These are phyloP conservation scores for Epirrhoe tristata DNA, from an alignment of 2,888 invertebrate species.

Conservation along the genomic window DNA sequence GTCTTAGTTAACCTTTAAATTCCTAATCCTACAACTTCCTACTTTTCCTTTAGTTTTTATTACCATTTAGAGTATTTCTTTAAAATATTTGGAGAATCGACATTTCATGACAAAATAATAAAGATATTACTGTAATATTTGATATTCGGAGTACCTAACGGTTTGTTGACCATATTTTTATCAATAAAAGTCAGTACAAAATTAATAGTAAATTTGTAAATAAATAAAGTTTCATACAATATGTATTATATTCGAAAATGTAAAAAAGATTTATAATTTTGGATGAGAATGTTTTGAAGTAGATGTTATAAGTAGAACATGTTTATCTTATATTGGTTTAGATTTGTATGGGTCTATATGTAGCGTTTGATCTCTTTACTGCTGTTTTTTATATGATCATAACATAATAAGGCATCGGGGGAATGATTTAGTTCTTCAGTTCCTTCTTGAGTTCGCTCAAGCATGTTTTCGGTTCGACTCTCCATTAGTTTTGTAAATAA, in stretches of 20 bases:
- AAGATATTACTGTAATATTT: not conserved
- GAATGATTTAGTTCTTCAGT: too few species aligned
- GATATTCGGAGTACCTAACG: slow-evolving; percentile 11
- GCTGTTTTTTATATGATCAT: not conserved
- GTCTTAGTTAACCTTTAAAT: too few species aligned
- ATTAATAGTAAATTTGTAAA: slow-evolving; percentile 22
- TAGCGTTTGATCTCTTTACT: not conserved
- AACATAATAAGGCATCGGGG: too few species aligned
- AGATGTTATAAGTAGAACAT: slow-evolving; percentile 10
- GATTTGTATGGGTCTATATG: not conserved
- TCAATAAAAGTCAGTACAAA: slow-evolving; percentile 30
- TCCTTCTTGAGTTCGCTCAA: too few species aligned
- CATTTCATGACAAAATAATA: not conserved
- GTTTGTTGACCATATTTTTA: slow-evolving; percentile 33
- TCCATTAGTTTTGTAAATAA: too few species aligned
- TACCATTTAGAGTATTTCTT: not conserved
- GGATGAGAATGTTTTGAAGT: slow-evolving; percentile 22
- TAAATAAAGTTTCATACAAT: slow-evolving; percentile 9
- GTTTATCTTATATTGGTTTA: not conserved
- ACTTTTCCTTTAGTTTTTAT: not conserved
- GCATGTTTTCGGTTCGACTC: too few species aligned
- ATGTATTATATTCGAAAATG: not conserved
- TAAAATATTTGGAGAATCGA: not conserved
- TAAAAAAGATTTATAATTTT: slow-evolving; percentile 26
- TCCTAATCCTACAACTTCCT: too few species aligned